Evolutionary conservation across 2,797 vertebrate genomes (phyloP).

Genomic region (Ficedula albicollis): DNA sequence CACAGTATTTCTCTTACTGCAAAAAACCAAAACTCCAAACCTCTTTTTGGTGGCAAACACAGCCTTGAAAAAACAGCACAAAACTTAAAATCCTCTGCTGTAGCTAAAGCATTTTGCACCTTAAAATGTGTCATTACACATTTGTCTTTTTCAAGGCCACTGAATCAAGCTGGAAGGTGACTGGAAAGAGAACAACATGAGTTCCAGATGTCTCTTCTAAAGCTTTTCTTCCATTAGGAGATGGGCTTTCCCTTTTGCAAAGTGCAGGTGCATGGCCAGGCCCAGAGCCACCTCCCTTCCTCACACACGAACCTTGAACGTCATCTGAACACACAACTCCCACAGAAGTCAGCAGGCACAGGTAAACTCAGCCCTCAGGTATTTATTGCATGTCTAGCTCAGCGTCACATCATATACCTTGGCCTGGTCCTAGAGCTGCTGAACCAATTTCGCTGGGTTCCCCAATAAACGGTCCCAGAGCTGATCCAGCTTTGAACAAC

Average conservation of each 20-base stretch:
- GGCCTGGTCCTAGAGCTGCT: not conserved
- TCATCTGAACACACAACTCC: not conserved
- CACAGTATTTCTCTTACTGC: not conserved
- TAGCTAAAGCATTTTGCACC: not conserved
- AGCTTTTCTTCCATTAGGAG: not conserved
- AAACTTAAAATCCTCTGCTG: not conserved
- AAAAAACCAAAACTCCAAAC: accelerated
- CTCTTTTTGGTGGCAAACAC: not conserved
- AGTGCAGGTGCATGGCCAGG: not conserved
- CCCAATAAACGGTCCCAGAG: accelerated
- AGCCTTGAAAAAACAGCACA: not conserved
- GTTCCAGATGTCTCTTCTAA: not conserved
- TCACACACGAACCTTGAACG: not conserved
- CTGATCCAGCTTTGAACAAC: not conserved
- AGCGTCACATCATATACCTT: not conserved
- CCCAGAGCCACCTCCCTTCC: not conserved
- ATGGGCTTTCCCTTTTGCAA: not conserved
- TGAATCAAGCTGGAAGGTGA: not conserved
- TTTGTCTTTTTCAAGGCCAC: not conserved
- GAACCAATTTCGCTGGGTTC: not conserved
- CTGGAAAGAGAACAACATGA: not conserved
- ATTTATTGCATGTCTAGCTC: conserved; percentile 1
- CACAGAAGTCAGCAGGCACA: not conserved
- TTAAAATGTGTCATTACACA: not conserved
- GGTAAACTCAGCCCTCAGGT: not conserved